Evolutionary conservation across 2,888 invertebrate genomes (phyloP), one percentile per base, ranked within the genome.

Genomic region (Platynereis dumerilii): DNA sequence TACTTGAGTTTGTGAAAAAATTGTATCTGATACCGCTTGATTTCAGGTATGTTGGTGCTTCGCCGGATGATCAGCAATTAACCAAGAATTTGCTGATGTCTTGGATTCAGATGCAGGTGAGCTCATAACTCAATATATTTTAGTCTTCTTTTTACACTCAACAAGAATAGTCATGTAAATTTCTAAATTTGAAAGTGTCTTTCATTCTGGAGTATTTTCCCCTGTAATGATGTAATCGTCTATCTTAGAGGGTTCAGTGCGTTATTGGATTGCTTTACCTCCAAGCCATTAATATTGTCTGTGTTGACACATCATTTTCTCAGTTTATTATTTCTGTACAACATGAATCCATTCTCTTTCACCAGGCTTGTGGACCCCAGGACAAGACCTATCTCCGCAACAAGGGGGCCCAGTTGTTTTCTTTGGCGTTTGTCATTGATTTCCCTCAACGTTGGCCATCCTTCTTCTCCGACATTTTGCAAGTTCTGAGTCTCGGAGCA

Each of bases 371-470:
- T 27, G 24, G 53, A n/a, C 68, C 64, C 12, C 68, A 71, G 58
- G 83, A 85, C 67, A 83, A 84, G 68, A 76, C 77, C 24, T 87
- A 85, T 74, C 76, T 88, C 20, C 79, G 83, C 45, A 88, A 88
- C 77, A 88, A 88, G 78, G 83, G 85, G 48, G 87, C 87, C 15
- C 87, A 88, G 77, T 77, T 88, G 17, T 83, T 87, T 68, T 84
- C 87, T 1, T 78, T 87, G 48, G 86, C 86, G 0, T 88, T 87
- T 77, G 80, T 87, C 7, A 79, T 78, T 27, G 88, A 88, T 76
- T 88, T 86, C 76, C 78, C 80, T 0, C 72, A 72, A 28, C 78
- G 85, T 52, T 88, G 88, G 88, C 84, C 86, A 1, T 76, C 78
- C 1, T 88, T 87, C 77, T 87, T 88, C 73, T 77, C 80, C 20